Evolutionary conservation across 2,113 vertebrate genomes (phyloP).

Genomic region (Rattus norvegicus): DNA sequence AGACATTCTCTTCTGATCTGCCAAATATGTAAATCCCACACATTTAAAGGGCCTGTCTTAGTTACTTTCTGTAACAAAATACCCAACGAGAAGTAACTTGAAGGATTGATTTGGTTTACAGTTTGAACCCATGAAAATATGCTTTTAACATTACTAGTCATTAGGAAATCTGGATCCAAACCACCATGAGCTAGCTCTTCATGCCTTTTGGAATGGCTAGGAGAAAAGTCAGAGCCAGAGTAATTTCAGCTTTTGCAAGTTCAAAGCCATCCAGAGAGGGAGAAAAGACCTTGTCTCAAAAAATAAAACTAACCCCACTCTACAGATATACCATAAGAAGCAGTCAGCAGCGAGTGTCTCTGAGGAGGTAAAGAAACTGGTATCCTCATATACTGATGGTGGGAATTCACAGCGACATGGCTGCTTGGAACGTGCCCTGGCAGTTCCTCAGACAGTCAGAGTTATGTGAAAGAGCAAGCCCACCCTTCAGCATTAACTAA

Average conservation of each 20-base stretch:
- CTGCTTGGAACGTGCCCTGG: not conserved
- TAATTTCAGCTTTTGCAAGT: not conserved
- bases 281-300: not conserved
- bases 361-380: not conserved
- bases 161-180: not conserved
- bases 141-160: not conserved
- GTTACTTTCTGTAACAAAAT: not conserved
- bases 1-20: conserved; percentile 30
- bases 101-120: not conserved
- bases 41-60: not conserved
- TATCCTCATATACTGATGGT: not conserved
- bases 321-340: not conserved
- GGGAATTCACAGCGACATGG: not conserved
- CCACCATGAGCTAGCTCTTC: not conserved
- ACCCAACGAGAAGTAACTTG: not conserved
- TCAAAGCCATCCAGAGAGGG: not conserved
- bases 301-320: not conserved
- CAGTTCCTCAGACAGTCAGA: not conserved
- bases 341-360: not conserved
- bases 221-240: not conserved
- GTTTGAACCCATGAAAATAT: not conserved
- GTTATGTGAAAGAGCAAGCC: not conserved
- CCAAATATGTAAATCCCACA: not conserved
- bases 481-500: not conserved
- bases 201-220: not conserved